phyloP scores from a whole-genome alignment of 2,888 invertebrate genomes.

The Cerceris rybyensis region DNA sequence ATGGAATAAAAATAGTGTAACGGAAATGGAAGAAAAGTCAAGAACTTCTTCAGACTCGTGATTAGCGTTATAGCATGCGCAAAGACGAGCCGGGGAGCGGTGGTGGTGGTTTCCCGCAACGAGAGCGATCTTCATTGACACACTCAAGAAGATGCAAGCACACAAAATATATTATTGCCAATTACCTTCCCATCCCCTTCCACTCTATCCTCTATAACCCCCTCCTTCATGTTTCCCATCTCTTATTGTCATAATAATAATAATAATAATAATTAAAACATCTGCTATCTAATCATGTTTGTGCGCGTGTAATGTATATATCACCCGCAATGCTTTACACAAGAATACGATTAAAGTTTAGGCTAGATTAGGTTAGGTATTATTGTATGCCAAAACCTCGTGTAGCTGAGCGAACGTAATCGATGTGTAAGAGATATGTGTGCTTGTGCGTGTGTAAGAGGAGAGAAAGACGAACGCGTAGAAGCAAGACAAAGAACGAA shows the following conservation, averaged over 20 bases:
- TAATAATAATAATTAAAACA: constrained; percentile 54
- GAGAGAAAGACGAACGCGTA: constrained; percentile 40
- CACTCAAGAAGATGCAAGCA: constrained; percentile 49
- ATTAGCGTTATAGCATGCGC: constrained; percentile 36
- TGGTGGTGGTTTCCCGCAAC: constrained; percentile 60
- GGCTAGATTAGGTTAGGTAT: constrained; percentile 72
- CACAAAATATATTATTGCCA: constrained; percentile 46
- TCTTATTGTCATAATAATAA: constrained; percentile 53
- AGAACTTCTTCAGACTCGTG: constrained; percentile 35
- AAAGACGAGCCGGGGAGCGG: constrained; percentile 67
- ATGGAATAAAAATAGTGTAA: constrained; percentile 34
- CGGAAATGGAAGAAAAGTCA: constrained; percentile 50
- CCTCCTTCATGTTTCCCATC: constrained; percentile 29
- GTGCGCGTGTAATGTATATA: constrained; percentile 78
- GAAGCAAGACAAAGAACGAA: constrained; percentile 26
- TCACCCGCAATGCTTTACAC: constrained; percentile 75
- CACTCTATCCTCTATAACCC: constrained; percentile 25
- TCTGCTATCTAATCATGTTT: constrained; percentile 62
- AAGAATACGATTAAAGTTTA: constrained; percentile 70
- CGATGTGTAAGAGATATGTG: constrained; percentile 51
- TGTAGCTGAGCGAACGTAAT: constrained; percentile 65
- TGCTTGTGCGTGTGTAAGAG: constrained; percentile 24
- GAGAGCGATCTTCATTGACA: constrained; percentile 53
- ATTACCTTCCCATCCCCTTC: constrained; percentile 39
- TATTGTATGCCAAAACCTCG: constrained; percentile 71